Evolutionary conservation across 2,113 vertebrate species (phyloP).

Genomic region (Saccopteryx leptura): DNA sequence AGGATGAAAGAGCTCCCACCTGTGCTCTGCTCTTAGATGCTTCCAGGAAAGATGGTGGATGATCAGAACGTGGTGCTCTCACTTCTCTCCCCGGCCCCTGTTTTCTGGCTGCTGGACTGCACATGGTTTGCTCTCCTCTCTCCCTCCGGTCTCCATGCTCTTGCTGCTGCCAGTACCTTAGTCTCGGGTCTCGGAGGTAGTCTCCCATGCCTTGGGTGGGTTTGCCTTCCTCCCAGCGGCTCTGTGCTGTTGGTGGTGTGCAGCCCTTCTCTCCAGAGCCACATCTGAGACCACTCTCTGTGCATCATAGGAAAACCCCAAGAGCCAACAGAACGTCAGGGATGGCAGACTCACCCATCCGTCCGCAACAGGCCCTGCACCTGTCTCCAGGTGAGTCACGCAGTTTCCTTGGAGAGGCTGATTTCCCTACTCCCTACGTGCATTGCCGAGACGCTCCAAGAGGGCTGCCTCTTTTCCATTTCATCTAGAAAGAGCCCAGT

Average conservation of each 20-base stretch:
- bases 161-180: background rate
- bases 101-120: background rate
- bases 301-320: background rate
- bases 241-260: background rate
- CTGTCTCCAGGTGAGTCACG: background rate
- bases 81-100: background rate
- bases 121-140: background rate
- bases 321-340: accelerated
- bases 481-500: background rate
- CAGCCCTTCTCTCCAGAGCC: background rate
- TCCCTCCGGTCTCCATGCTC: background rate
- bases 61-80: background rate
- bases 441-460: background rate
- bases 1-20: background rate
- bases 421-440: background rate
- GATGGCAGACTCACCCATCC: background rate
- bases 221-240: background rate
- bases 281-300: background rate
- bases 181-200: background rate
- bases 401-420: background rate
- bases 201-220: too few relatives aligned
- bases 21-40: background rate
- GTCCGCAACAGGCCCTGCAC: background rate
- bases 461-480: background rate
- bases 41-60: slow-evolving; percentile 16